phyloP scores from a whole-genome alignment of 1,140 invertebrate species.

The Megathymus violae region DNA sequence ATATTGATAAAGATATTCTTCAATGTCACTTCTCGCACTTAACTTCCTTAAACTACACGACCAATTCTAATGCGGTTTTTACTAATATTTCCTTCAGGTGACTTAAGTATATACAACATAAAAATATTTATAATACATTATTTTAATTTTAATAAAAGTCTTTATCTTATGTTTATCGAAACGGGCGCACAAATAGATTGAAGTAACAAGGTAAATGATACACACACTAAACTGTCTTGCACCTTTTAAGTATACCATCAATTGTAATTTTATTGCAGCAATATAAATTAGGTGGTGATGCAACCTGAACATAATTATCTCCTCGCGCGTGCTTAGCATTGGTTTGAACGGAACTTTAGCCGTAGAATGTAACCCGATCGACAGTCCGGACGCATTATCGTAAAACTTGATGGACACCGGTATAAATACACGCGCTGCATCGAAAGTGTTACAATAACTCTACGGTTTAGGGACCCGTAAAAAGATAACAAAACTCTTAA shows the following conservation, averaged over 20 bases:
- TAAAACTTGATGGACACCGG: conserved; percentile 36
- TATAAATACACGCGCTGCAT: conserved; percentile 26
- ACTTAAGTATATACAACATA: too few relatives aligned
- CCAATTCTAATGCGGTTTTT: too few relatives aligned
- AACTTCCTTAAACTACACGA: too few relatives aligned
- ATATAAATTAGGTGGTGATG: conserved; percentile 18
- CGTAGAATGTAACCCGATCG: conserved; percentile 38
- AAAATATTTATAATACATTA: too few relatives aligned
- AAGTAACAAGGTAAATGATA: not conserved
- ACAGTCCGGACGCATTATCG: conserved; percentile 35
- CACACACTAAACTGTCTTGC: not conserved
- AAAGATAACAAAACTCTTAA: too few relatives aligned
- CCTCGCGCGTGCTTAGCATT: conserved; percentile 15
- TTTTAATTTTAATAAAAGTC: too few relatives aligned
- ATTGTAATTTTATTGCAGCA: conserved; percentile 4
- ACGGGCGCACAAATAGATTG: not conserved
- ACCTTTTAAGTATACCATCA: not conserved
- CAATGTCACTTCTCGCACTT: too few relatives aligned
- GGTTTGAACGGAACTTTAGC: conserved; percentile 32
- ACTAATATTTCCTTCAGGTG: too few relatives aligned
- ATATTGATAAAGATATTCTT: too few relatives aligned
- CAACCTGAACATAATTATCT: conserved; percentile 2
- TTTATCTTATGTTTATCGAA: too few relatives aligned
- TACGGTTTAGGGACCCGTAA: conserved; percentile 15
- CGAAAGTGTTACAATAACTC: conserved; percentile 25